Percentiles rank a stretch among this genome's conserved stretches.
phyloP scores from a whole-genome alignment of 2,888 invertebrate genomes.

The Eremobia ochroleuca region DNA sequence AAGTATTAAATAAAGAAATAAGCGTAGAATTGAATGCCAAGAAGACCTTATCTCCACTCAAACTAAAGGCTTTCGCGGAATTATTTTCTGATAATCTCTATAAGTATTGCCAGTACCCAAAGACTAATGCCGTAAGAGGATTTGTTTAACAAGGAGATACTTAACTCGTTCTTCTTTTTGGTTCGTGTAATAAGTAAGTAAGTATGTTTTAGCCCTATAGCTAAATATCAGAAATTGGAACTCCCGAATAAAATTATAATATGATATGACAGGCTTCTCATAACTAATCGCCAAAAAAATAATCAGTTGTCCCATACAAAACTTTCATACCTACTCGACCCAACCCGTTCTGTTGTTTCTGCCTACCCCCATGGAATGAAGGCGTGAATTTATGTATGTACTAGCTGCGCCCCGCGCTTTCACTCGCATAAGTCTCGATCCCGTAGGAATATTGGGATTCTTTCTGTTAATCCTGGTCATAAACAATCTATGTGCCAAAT shows the following conservation, averaged over 20 bases:
- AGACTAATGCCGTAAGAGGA: conserved; percentile 33
- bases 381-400: not conserved
- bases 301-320: not conserved
- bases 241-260: not conserved
- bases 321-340: not conserved
- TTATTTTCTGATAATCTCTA: conserved; percentile 2
- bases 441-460: too few relatives aligned
- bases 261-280: too few relatives aligned
- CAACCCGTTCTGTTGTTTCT: not conserved
- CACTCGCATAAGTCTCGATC: too few relatives aligned
- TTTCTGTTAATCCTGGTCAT: too few relatives aligned
- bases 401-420: too few relatives aligned
- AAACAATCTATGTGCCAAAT: too few relatives aligned
- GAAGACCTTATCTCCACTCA: not conserved
- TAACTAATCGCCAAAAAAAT: not conserved
- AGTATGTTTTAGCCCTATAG: not conserved
- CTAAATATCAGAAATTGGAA: not conserved
- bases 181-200: conserved; percentile 10
- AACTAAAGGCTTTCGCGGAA: conserved; percentile 6
- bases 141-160: conserved; percentile 59
- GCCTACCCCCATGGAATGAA: not conserved
- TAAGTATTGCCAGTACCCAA: too few relatives aligned
- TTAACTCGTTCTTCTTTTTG: conserved; percentile 52
- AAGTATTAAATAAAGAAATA: not conserved
- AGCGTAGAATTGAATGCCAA: not conserved